Percentiles rank a stretch among this genome's conserved stretches.
These are phyloP conservation scores for Rhagonycha lutea DNA, from an alignment of 2,888 invertebrate species.

Conservation along the genomic window DNA sequence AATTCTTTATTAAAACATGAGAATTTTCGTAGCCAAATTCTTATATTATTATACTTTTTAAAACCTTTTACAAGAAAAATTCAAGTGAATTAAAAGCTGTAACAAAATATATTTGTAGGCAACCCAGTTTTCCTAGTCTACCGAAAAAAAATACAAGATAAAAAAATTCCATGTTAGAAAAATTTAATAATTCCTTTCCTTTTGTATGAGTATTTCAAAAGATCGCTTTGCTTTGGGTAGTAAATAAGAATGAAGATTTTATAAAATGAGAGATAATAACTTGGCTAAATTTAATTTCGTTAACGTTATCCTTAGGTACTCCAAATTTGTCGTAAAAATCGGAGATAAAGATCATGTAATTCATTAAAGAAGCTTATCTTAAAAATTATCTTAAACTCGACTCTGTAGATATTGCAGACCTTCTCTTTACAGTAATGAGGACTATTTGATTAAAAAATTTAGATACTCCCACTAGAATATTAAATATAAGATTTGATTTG, in stretches of 20 bases:
- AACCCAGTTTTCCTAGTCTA: neutral
- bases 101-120: neutral
- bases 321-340: neutral
- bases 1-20: neutral
- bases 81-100: neutral
- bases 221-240: neutral
- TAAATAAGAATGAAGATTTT: neutral
- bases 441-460: too few relatives aligned
- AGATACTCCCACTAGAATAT: too few relatives aligned
- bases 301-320: neutral
- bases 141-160: neutral
- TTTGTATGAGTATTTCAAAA: neutral
- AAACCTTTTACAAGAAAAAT: neutral
- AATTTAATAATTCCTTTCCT: neutral
- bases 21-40: neutral
- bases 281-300: neutral
- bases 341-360: neutral
- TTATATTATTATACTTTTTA: neutral
- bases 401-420: too few relatives aligned
- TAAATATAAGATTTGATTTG: too few relatives aligned
- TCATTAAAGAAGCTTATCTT: too few relatives aligned
- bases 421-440: too few relatives aligned
- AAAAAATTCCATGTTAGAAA: neutral
- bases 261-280: neutral
- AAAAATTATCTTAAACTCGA: too few relatives aligned